Evolutionary conservation across 2,797 vertebrate genomes (phyloP).

Genomic region (Euthynnus affinis): DNA sequence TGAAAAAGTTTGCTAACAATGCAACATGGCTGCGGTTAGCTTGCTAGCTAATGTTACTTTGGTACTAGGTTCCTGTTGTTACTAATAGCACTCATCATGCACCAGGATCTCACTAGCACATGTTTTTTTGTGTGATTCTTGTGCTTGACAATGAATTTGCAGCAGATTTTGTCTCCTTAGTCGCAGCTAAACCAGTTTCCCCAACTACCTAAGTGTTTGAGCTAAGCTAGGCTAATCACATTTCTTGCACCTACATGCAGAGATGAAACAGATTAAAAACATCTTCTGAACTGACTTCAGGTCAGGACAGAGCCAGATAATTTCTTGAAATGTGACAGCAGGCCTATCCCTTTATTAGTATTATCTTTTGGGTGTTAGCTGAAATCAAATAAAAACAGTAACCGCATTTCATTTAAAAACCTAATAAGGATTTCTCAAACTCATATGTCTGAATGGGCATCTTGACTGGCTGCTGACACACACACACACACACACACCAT

Average conservation of each 20-base stretch:
- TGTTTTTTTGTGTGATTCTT: neutral
- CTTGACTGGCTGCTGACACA: slow-evolving; percentile 4
- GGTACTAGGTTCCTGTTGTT: too few relatives aligned
- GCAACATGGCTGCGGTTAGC: neutral
- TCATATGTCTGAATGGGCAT: neutral
- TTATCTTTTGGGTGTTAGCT: too few relatives aligned
- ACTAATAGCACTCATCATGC: too few relatives aligned
- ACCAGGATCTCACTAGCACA: too few relatives aligned
- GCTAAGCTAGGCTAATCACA: too few relatives aligned
- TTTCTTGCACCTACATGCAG: neutral
- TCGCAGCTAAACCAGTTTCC: too few relatives aligned
- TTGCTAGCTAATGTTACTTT: neutral
- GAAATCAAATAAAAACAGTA: too few relatives aligned
- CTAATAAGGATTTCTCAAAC: neutral
- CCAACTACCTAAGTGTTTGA: too few relatives aligned
- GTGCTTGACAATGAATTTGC: neutral
- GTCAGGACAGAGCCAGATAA: too few relatives aligned
- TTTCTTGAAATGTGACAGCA: neutral
- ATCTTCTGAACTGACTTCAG: neutral
- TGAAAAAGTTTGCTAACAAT: too few relatives aligned
- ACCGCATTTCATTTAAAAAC: slow-evolving; percentile 1
- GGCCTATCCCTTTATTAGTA: too few relatives aligned
- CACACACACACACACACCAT: slow-evolving; percentile 28
- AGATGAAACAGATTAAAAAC: neutral
- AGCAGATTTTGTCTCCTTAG: neutral